Evolutionary conservation across 2,113 vertebrate genomes (phyloP), one percentile per base, ranked within the genome.

Genomic region (Aphyosemion australe): DNA sequence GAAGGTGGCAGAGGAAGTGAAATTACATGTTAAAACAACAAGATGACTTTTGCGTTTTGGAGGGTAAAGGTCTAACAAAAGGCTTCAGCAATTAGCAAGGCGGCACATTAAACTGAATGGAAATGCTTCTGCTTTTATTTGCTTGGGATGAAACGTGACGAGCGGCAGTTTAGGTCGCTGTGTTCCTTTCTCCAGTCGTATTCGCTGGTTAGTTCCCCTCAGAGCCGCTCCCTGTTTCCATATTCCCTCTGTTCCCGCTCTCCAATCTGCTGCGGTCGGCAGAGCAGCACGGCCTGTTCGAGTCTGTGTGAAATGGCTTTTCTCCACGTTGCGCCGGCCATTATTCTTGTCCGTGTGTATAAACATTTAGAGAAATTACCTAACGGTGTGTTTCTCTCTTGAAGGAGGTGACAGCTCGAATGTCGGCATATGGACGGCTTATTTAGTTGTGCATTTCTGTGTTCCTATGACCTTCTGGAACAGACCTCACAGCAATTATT

Each of bases 201-300:
- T 60, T 74, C 4, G n/a, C 69, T 77, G 66, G 69, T 82, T 77
- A 52, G 80, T 64, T 90, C 75, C 74, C 69, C 70, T 87, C 59
- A 64, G 76, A 87, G 88, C 86, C 78, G 72, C 87, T 88, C 89
- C 88, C 80, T 84, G 83, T 88, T 88, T 90, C 84, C 84, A 87
- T 78, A 84, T 83, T 86, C 80, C 63, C 72, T 61, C 53, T 41
- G 48, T 83, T 78, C 81, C 53, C 41, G 48, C 84, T 78, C 83
- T 81, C 58, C 85, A 87, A 84, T 87, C 78, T 83, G 72, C 72
- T 85, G 88, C 74, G 87, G 88, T 92, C 63, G 72, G 83, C 53
- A 45, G 73, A 81, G 78, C 72, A 78, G 84, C 69, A 75, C 81
- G 76, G 84, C 75, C 78, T 61, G 74, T 78, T 83, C 86, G 60